Percentiles rank a stretch among this genome's conserved stretches.
Evolutionary conservation across 2,888 invertebrate genomes (phyloP).

Genomic region (Nemotelus pantherinus): DNA sequence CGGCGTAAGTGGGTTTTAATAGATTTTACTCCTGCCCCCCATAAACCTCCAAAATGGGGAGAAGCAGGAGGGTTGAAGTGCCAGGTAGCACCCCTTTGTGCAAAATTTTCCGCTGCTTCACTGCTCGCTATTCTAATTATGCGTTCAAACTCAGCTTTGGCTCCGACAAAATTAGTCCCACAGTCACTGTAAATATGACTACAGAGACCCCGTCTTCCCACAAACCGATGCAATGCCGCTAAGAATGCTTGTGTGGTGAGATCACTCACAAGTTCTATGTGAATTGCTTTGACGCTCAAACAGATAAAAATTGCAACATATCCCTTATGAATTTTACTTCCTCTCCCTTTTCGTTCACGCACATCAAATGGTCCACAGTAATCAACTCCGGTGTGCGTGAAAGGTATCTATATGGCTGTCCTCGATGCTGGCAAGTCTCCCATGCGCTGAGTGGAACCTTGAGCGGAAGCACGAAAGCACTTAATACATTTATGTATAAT

Average conservation of each 20-base stretch:
- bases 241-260: neutral
- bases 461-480: neutral
- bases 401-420: neutral
- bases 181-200: too few species aligned
- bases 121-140: too few species aligned
- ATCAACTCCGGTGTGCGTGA: neutral
- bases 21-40: constrained; percentile 48
- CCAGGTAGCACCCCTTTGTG: too few species aligned
- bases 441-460: neutral
- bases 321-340: neutral
- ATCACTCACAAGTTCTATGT: neutral
- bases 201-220: too few species aligned
- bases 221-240: too few species aligned
- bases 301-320: neutral
- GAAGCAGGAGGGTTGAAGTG: neutral
- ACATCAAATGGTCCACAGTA: neutral
- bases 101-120: too few species aligned
- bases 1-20: constrained; percentile 44
- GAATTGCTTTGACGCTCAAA: neutral
- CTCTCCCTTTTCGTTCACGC: neutral
- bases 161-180: too few species aligned
- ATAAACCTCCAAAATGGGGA: constrained; percentile 50
- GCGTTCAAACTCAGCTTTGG: too few species aligned
- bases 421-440: neutral
- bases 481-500: neutral